Evolutionary conservation across 2,797 vertebrate genomes (phyloP).

Genomic region (Pachyuromys duprasi): DNA sequence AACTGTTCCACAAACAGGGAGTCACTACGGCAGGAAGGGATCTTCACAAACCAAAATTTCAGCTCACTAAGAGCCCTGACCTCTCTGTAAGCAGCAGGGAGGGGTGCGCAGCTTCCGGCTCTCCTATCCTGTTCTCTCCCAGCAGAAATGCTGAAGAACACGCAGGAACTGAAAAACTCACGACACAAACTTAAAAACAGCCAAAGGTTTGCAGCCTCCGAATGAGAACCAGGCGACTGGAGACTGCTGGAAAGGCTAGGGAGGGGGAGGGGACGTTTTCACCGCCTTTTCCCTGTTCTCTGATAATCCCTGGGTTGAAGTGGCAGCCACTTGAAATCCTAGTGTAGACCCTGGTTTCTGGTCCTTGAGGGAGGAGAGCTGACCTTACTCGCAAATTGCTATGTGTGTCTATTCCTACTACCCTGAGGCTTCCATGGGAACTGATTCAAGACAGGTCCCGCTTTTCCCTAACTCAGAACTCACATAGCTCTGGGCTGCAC

Average conservation of each 20-base stretch:
- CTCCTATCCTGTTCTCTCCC: neutral
- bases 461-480: neutral
- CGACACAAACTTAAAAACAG: constrained; percentile 2
- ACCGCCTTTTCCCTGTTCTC: neutral
- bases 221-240: neutral
- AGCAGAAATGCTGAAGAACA: constrained; percentile 13
- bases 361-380: neutral
- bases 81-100: neutral
- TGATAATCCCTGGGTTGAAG: neutral
- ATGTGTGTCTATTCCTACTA: neutral
- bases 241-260: neutral
- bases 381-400: neutral
- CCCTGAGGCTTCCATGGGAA: neutral
- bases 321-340: neutral
- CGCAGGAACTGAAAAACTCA: neutral
- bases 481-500: neutral
- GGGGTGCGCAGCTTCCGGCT: neutral
- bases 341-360: neutral
- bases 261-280: neutral
- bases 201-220: neutral
- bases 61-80: neutral
- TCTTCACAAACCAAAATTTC: neutral
- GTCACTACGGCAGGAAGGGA: constrained; percentile 8
- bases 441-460: neutral
- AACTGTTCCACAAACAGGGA: neutral